These are phyloP conservation scores for Eilema caniola DNA, from an alignment of 2,888 invertebrate genomes.

Conservation along the genomic window DNA sequence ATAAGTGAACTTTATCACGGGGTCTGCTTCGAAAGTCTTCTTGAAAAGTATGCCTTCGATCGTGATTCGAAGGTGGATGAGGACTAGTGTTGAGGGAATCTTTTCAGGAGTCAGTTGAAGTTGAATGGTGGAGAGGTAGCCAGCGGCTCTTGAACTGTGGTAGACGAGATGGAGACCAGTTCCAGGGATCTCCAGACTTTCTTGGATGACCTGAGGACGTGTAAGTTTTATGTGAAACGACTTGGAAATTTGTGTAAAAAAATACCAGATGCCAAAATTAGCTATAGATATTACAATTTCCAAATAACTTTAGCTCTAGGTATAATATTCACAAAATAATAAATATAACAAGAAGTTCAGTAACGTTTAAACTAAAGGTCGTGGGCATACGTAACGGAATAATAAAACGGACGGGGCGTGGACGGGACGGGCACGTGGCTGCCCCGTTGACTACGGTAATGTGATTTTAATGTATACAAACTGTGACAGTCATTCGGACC, in stretches of 20 bases:
- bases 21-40: constrained; percentile 97
- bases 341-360: too few relatives aligned
- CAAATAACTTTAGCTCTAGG: too few relatives aligned
- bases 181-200: constrained; percentile 97
- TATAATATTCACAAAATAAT: too few relatives aligned
- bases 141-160: constrained; percentile 97
- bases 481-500: too few relatives aligned
- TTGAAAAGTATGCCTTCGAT: constrained; percentile 98
- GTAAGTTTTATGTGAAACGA: background rate
- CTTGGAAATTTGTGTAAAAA: background rate
- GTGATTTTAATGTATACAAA: too few relatives aligned
- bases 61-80: constrained; percentile 97
- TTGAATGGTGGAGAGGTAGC: constrained; percentile 97
- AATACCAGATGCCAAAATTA: background rate
- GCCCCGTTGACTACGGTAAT: too few relatives aligned
- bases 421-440: too few relatives aligned
- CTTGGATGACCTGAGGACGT: constrained; percentile 92
- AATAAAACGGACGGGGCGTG: too few relatives aligned
- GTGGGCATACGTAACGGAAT: too few relatives aligned
- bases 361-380: too few relatives aligned
- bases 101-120: constrained; percentile 95
- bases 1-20: constrained; percentile 98
- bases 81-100: constrained; percentile 92
- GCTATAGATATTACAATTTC: too few relatives aligned
- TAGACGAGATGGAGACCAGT: constrained; percentile 98